Base-by-base conservation (phyloP, 2,797 vertebrate species). In the Adrianichthys oophorus region DNA sequence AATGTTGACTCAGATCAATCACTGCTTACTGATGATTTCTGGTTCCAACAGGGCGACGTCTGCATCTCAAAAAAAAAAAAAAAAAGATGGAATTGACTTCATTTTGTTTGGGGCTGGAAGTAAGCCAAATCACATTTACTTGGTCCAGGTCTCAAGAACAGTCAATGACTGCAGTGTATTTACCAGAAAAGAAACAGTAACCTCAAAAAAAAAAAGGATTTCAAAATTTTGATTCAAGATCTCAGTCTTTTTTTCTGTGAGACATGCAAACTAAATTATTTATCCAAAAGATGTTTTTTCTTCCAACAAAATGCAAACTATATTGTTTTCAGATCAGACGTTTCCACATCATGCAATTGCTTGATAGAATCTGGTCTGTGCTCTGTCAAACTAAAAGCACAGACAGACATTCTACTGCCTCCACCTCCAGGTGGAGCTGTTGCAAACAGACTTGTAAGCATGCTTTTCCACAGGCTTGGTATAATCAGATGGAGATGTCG, bases 391-490 rank as follows among this genome's bases (percentile, higher is more conserved):
- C 15, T 42, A 47, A 44, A 41, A 45, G n/a, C 56, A 50, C 7
- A 32, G 14, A 12, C 42, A 47, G 50, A 37, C 40, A 41, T 62
- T 59, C 71, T 89, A 90, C 45, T 62, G 72, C 58, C 52, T 79
- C 85, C 92, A 94, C 54, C 89, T 94, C 93, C 94, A 95, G 49
- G 88, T 92, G 59, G 66, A 87, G 68, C 82, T 87, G 57, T 61
- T 75, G 92, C 92, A 85, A 81, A 87, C 70, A 85, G 90, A 90
- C 63, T 93, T 95, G 79, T 92, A 94, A 65, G 87, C 89, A 65
- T 86, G 84, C 66, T 80, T 86, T 52, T 79, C 79, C 52, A 77
- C 18, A 13, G 82, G 71, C 48, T 88, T 91, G 54, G 70, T 74
- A 16, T 54, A 61, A 58, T 93, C 93, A 62, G 89, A 90, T 45